Conservation (phyloP, 2,113 vertebrate species). For the Python bivittatus region DNA sequence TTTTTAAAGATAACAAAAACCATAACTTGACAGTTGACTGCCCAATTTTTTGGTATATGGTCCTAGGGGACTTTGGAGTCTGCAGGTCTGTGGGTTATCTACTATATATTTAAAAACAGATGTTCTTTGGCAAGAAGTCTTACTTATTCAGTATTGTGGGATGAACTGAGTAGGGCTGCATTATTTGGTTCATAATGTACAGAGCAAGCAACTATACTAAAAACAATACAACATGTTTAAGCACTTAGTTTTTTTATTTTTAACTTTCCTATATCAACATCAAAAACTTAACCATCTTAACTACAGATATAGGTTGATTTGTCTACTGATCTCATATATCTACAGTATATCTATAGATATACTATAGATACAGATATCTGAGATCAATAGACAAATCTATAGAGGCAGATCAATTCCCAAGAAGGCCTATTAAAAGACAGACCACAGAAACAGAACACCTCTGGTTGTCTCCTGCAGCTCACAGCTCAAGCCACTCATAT, state of each 20-base stretch:
- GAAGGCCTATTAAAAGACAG: not conserved
- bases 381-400: not conserved
- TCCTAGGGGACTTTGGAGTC: not conserved
- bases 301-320: not conserved
- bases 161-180: not conserved
- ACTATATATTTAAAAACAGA: not conserved
- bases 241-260: not conserved
- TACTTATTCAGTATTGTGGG: not conserved
- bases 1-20: not conserved
- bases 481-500: not conserved
- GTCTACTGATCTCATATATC: not conserved
- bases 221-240: not conserved
- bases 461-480: not conserved
- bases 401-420: not conserved
- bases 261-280: not conserved
- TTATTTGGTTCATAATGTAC: not conserved
- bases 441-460: not conserved
- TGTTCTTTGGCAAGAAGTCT: not conserved
- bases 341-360: not conserved
- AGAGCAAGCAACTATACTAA: not conserved
- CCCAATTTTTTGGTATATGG: not conserved
- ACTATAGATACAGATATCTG: not conserved
- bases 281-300: not conserved
- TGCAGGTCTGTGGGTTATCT: not conserved
- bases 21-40: not conserved